Conservation (phyloP, 2,113 vertebrate species). For the Noctilio leporinus region DNA sequence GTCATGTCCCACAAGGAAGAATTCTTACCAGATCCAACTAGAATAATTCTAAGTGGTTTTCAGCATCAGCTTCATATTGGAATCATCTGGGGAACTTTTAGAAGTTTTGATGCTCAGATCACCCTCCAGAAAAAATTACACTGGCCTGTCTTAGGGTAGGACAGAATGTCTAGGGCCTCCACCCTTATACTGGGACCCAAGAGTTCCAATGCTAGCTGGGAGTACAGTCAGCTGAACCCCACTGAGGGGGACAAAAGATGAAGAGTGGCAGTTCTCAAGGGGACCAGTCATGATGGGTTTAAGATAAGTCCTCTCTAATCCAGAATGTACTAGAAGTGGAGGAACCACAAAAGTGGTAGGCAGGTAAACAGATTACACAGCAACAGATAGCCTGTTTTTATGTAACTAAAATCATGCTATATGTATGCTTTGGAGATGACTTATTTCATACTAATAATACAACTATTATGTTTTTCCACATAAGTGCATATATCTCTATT, state of each 20-base stretch:
- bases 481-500: background rate
- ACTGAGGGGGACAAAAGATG: background rate
- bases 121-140: background rate
- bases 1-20: background rate
- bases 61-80: background rate
- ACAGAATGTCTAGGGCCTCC: background rate
- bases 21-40: background rate
- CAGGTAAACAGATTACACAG: background rate
- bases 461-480: background rate
- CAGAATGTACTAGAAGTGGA: background rate
- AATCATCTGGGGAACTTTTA: background rate
- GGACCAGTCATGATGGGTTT: background rate
- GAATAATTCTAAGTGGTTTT: background rate
- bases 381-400: background rate
- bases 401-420: background rate
- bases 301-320: background rate
- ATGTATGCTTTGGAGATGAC: background rate
- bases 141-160: background rate
- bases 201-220: background rate
- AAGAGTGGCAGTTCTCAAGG: background rate
- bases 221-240: background rate
- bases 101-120: background rate
- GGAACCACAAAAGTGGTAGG: background rate
- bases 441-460: background rate
- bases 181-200: background rate